A percentile compares a stretch with the other conserved stretches of the same genome.
These are phyloP conservation scores for Tetragonula carbonaria DNA, from an alignment of 2,888 invertebrate species.

Conservation along the genomic window DNA sequence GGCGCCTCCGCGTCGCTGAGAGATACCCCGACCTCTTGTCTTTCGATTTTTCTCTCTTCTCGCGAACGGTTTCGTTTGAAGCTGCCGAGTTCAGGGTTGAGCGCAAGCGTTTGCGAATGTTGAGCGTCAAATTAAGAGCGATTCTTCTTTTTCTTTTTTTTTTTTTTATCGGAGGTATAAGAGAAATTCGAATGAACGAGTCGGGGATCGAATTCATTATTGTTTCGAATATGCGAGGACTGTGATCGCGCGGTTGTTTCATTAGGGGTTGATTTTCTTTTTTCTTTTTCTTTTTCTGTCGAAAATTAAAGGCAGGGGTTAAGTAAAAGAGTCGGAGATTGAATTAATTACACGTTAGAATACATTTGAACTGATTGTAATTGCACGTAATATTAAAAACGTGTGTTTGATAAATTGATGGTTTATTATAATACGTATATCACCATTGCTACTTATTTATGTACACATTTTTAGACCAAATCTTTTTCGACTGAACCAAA, in stretches of 20 bases:
- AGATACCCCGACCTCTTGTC: not conserved
- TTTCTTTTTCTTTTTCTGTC: too few species aligned
- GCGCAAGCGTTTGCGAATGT: not conserved
- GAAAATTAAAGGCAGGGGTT: too few species aligned
- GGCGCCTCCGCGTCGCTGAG: conserved; percentile 31
- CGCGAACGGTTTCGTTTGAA: conserved; percentile 1
- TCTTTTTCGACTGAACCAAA: not conserved
- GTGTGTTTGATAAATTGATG: not conserved
- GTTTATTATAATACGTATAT: not conserved
- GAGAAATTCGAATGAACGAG: not conserved
- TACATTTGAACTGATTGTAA: not conserved
- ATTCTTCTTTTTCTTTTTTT: not conserved
- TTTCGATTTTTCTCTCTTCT: conserved; percentile 5
- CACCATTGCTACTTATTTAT: too few species aligned
- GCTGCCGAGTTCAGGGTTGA: not conserved
- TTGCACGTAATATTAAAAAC: not conserved
- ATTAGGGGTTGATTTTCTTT: too few species aligned
- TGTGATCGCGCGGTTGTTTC: too few species aligned
- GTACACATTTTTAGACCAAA: not conserved
- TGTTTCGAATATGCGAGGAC: not conserved
- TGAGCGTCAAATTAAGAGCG: not conserved
- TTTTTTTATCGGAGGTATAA: not conserved
- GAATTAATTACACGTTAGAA: not conserved
- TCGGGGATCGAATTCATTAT: not conserved
- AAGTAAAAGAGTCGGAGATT: not conserved